Conservation (phyloP, 2,888 invertebrate genomes). For the Hypomecis atomaria region DNA sequence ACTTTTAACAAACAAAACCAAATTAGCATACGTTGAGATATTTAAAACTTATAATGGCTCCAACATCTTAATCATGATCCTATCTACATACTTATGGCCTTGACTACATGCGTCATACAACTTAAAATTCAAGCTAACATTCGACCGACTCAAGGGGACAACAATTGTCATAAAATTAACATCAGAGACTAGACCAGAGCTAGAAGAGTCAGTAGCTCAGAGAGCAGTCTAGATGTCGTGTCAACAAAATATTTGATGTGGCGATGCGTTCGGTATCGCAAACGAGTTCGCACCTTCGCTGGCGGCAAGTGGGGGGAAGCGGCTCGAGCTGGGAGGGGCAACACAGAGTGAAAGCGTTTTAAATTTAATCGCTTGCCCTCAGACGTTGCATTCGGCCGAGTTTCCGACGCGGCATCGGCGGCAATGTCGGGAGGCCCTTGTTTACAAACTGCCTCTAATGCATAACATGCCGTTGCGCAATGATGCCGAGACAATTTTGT, state of each 20-base stretch:
- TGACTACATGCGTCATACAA: conserved; percentile 35
- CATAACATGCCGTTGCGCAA: conserved; percentile 48
- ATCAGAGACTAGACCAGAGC: conserved; percentile 12
- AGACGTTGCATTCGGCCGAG: conserved; percentile 62
- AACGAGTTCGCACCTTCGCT: conserved; percentile 57
- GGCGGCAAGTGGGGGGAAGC: conserved; percentile 39
- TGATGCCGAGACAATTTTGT: conserved; percentile 32
- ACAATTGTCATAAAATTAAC: conserved; percentile 34
- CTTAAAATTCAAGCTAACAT: conserved; percentile 44
- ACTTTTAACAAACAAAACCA: conserved; percentile 13
- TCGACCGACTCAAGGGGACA: conserved; percentile 28
- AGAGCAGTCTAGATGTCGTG: conserved; percentile 15
- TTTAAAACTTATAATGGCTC: conserved; percentile 11
- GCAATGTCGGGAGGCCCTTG: conserved; percentile 52
- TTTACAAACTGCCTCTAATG: conserved; percentile 48
- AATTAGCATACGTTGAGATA: neutral
- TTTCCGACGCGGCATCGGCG: conserved; percentile 48
- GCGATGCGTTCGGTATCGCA: conserved; percentile 42
- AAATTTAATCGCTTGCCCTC: conserved; percentile 70
- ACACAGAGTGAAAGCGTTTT: conserved; percentile 76
- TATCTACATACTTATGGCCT: conserved; percentile 24
- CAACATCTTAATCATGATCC: conserved; percentile 2
- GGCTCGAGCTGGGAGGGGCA: conserved; percentile 44
- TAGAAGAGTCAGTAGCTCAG: conserved; percentile 1
- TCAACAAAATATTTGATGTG: conserved; percentile 19